These are phyloP conservation scores for Discoglossus pictus DNA, from an alignment of 2,797 vertebrate species.

Conservation along the genomic window DNA sequence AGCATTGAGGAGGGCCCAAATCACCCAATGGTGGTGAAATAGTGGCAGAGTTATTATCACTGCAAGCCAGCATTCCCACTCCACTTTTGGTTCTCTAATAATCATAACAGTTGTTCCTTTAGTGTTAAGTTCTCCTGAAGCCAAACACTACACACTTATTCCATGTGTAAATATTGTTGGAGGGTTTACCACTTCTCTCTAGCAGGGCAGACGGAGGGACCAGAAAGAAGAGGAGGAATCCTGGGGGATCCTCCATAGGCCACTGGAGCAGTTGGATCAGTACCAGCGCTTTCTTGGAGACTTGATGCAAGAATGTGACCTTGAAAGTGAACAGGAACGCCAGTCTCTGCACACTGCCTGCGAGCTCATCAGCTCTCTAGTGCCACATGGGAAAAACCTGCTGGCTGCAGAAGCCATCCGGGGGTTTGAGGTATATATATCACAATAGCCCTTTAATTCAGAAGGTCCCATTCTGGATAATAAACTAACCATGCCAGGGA, in stretches of 20 bases:
- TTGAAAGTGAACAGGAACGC: constrained; percentile 65
- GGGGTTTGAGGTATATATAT: constrained; percentile 78
- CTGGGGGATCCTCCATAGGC: constrained; percentile 77
- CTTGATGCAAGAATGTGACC: constrained; percentile 77
- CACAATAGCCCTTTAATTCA: no score
- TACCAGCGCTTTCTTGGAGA: constrained; percentile 83
- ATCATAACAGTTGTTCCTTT: no score
- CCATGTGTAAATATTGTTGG: background rate
- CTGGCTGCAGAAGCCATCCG: constrained; percentile 86
- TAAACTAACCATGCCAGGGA: no score
- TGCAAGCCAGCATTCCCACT: no score
- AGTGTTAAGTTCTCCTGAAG: no score
- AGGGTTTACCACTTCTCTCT: background rate
- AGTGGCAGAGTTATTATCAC: no score
- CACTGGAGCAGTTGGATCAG: constrained; percentile 77
- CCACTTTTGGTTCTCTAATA: no score
- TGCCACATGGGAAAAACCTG: constrained; percentile 83
- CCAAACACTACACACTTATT: background rate
- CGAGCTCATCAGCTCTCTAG: constrained; percentile 78
- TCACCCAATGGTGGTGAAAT: no score
- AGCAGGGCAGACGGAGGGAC: constrained; percentile 40
- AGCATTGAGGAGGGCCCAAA: no score
- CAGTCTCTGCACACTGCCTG: constrained; percentile 74
- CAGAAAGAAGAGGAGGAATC: constrained; percentile 65
- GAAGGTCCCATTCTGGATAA: no score